A percentile compares a stretch with the other conserved stretches of the same genome.
Conservation (phyloP, 1,140 invertebrate genomes). For the Sminthurides bifidus region DNA sequence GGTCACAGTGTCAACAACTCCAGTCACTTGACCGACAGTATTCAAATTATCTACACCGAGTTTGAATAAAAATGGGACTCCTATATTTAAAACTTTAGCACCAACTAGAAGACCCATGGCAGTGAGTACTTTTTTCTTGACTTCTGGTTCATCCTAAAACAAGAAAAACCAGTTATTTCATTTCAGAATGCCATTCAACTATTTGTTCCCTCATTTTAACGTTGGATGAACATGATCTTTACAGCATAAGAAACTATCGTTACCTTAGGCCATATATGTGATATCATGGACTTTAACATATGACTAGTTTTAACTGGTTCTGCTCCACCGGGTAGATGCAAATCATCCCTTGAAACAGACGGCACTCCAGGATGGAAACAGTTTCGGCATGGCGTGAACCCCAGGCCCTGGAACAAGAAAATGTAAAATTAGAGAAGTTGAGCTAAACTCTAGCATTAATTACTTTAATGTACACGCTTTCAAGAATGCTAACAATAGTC, state of each 20-base stretch:
- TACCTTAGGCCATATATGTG: slow-evolving; percentile 92
- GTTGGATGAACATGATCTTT: too few relatives aligned
- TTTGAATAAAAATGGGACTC: slow-evolving; percentile 96
- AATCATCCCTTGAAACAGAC: slow-evolving; percentile 49
- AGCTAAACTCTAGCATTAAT: too few relatives aligned
- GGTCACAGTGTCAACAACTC: slow-evolving; percentile 47
- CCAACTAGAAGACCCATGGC: slow-evolving; percentile 66
- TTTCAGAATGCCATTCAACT: slow-evolving; percentile 2
- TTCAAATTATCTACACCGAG: slow-evolving; percentile 84
- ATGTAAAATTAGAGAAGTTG: too few relatives aligned
- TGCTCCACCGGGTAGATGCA: slow-evolving; percentile 39
- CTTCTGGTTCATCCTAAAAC: slow-evolving; percentile 58
- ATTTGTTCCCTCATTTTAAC: too few relatives aligned
- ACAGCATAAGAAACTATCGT: slow-evolving; percentile 1
- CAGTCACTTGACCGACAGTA: slow-evolving; percentile 41
- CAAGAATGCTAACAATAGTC: too few relatives aligned
- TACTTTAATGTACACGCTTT: too few relatives aligned
- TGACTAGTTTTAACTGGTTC: slow-evolving; percentile 53
- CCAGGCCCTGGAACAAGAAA: too few relatives aligned
- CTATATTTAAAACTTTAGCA: slow-evolving; percentile 79
- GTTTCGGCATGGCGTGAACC: slow-evolving; percentile 23
- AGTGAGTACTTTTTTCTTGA: slow-evolving; percentile 68
- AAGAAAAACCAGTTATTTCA: slow-evolving; percentile 14
- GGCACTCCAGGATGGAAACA: slow-evolving; percentile 83
- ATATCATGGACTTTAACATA: slow-evolving; percentile 76